Base-by-base conservation (phyloP, 2,797 vertebrate species). In the Acrocephalus scirpaceus region DNA sequence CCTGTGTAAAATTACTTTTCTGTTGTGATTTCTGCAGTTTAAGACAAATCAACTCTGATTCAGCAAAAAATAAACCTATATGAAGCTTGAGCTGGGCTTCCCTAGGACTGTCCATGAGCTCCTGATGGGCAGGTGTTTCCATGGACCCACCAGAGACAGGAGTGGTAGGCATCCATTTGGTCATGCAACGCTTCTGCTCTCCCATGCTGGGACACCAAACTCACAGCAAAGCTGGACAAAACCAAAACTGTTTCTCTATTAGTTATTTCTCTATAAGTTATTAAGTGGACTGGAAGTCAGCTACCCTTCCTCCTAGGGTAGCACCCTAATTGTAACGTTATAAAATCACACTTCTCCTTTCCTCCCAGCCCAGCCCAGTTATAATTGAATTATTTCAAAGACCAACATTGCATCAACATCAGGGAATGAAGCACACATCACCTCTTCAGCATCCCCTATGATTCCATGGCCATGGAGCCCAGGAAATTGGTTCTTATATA, bases 401-500 rank as follows among this genome's bases (percentile, higher is more conserved):
- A 58, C 3, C 11, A 26, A 6, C 15, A n/a, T 42, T 61, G 12
- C 34, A 42, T 44, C 38, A 36, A 4, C 15, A 50, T 30, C 50
- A 51, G 48, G 25, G 50, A 86, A 88, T 18, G 65, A 80, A 92
- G 38, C 21, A 34, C 34, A 36, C 5, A 10, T 50, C 16, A 36
- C 4, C 0, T 2, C 42, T 83, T 50, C 61, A 61, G 27, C 34
- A 77, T 32, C 17, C 23, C 12, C 48, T 53, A 1, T 20, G 36
- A 32, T 72, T 88, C 61, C 8, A 2, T 53, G 48, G 13, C 44
- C 38, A n/a, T 0, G 0, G 26, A 65, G 23, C 10, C 16, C 48
- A 62, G 45, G 65, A 88, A 86, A 86, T 17, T 34, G 7, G 8
- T 61, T 86, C 10, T 44, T n/a, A 16, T 7, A 3, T 66, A 23